phyloP scores from a whole-genome alignment of 2,113 vertebrate species.

The Crotalus horridus region DNA sequence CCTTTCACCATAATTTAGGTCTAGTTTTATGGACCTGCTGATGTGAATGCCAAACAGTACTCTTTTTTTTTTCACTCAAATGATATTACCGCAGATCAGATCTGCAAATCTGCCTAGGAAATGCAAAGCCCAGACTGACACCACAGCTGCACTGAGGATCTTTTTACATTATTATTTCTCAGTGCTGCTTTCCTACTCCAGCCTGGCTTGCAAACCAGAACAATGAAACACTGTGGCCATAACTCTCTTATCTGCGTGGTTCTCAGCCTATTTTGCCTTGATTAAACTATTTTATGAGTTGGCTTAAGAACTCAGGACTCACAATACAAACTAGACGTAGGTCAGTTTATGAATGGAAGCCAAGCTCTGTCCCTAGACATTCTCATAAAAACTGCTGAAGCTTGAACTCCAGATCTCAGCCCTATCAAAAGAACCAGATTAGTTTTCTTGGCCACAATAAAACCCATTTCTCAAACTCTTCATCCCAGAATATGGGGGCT shows the following conservation, averaged over 20 bases:
- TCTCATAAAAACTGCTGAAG: slow-evolving; percentile 29
- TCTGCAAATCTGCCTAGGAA: neutral
- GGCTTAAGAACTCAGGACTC: slow-evolving; percentile 34
- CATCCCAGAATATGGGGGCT: neutral
- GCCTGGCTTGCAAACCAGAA: neutral
- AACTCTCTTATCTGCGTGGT: neutral
- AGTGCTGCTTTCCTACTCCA: neutral
- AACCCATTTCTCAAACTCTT: slow-evolving; percentile 34
- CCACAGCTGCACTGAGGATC: slow-evolving; percentile 8
- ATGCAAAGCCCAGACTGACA: neutral
- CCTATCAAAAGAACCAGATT: neutral
- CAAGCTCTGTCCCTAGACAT: slow-evolving; percentile 20
- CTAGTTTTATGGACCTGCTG: slow-evolving; percentile 9
- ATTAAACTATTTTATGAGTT: slow-evolving; percentile 9
- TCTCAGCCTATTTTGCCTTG: slow-evolving; percentile 32
- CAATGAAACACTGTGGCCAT: neutral
- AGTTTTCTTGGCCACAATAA: slow-evolving; percentile 20
- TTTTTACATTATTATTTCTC: slow-evolving; percentile 17
- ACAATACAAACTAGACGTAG: slow-evolving; percentile 21
- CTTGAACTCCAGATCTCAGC: slow-evolving; percentile 8
- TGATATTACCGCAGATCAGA: neutral
- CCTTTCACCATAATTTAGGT: slow-evolving; percentile 12
- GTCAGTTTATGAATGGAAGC: slow-evolving; percentile 17
- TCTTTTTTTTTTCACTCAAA: slow-evolving; percentile 5
- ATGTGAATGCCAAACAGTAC: neutral